Conservation (phyloP, 2,113 vertebrate species). For the Eulacestoma nigropectus region DNA sequence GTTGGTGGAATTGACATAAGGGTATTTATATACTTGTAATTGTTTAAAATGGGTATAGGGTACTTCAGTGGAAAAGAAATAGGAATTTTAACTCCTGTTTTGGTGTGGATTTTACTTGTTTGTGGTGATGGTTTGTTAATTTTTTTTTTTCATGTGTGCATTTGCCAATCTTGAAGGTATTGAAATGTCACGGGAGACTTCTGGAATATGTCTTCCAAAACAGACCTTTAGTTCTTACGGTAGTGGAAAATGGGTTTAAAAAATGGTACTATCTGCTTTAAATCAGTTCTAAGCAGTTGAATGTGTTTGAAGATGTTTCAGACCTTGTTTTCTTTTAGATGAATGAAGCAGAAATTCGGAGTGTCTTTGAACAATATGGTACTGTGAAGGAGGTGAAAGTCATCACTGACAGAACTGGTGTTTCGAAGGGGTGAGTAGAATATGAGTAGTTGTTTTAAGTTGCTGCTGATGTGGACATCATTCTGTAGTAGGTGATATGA, state of each 20-base stretch:
- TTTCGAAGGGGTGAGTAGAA: conserved; percentile 89
- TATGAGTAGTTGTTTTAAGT: neutral
- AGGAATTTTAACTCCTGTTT: neutral
- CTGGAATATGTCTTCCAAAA: neutral
- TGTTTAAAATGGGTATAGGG: fast-evolving
- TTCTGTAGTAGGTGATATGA: neutral
- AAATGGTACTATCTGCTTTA: neutral
- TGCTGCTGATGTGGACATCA: neutral
- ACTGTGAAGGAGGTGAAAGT: conserved; percentile 92
- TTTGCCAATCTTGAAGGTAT: neutral
- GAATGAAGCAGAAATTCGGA: conserved; percentile 86
- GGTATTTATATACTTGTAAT: conserved; percentile 66
- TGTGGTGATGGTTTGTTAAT: neutral
- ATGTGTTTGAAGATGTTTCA: neutral
- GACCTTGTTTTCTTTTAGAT: conserved; percentile 70
- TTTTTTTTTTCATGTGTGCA: fast-evolving
- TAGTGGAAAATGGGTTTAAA: neutral
- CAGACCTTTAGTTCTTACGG: neutral
- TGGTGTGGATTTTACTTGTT: neutral
- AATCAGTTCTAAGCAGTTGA: neutral
- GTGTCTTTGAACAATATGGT: conserved; percentile 85
- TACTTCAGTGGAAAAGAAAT: neutral
- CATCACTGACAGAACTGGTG: conserved; percentile 89
- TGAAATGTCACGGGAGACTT: neutral
- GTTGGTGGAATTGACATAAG: conserved; percentile 92